Evolutionary conservation across 2,113 vertebrate species (phyloP), one percentile per base, ranked within the genome.

Genomic region (Coptodon bakossiorum): DNA sequence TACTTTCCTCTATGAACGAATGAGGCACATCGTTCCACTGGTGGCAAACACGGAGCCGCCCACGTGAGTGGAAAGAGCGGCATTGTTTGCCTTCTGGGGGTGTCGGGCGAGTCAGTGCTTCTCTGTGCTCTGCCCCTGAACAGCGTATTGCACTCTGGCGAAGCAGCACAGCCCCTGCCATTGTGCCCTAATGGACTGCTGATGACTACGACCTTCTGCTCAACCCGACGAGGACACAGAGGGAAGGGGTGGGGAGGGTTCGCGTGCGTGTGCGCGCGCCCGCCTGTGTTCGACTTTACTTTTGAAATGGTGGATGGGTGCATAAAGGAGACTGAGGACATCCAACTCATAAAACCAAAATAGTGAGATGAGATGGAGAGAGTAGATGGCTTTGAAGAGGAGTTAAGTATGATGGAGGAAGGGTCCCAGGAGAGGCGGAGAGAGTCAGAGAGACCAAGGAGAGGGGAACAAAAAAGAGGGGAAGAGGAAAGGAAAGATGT

Each of bases 201-300:
- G 95, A 96, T 94, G 94, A 90, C 91, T 82, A 52, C 89, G 94
- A 96, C 96, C 96, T 96, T 95, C 93, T 94, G 89, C 90, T 93
- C 90, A 92, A 91, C 92, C 80, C 63, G 12, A 40, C 4, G 53
- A 89, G 92, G 91, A 90, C 90, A 84, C 11, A 3, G 79, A 66
- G 45, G 71, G 53, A 29, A 24, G 34, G 38, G 56, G 53, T 3
- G 29, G 79, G 48, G 80, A 43, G 43, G 27, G 50, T 29, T 3
- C 83, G 29, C 53, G 63, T 29, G 71, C 56, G 82, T 34, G 57
- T 19, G 9, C 83, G 85, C 11, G 50, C 10, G 5, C 82, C 17
- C 63, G 68, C 45, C 16, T 84, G 81, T 86, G 89, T 79, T 50
- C 6, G 11, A 93, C 91, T 89, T 86, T 86, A 85, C 88, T 94